Conservation (phyloP, 2,797 vertebrate species). For the Coluber constrictor region DNA sequence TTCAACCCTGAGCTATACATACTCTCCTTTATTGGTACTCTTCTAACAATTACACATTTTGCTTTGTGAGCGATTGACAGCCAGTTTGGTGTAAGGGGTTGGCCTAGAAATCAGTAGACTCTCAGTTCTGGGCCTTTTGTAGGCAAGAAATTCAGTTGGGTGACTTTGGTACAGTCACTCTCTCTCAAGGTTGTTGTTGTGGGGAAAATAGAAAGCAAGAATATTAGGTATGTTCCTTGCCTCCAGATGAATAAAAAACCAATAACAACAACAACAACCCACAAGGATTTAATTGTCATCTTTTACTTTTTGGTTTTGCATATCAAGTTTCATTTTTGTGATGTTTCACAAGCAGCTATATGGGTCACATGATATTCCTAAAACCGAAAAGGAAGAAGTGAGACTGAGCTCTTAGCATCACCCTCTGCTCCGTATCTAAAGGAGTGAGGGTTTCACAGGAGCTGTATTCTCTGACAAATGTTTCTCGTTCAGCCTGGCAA, state of each 20-base stretch:
- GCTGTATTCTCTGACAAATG: conserved; percentile 50
- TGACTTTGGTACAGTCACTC: not conserved
- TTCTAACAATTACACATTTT: not conserved
- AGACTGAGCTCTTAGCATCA: conserved; percentile 52
- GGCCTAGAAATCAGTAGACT: not conserved
- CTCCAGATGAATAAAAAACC: not conserved
- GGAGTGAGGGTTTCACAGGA: conserved; percentile 26
- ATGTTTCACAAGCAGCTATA: conserved; percentile 4
- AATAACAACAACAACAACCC: not conserved
- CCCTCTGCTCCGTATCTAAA: conserved; percentile 34
- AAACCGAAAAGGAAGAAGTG: conserved; percentile 24
- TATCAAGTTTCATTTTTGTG: conserved; percentile 34
- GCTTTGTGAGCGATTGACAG: not conserved
- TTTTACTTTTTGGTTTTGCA: conserved; percentile 31
- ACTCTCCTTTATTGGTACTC: not conserved
- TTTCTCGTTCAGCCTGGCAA: not conserved
- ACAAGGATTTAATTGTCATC: not conserved
- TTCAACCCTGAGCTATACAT: not conserved
- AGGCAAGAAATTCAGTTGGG: not conserved
- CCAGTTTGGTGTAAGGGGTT: not conserved
- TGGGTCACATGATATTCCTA: conserved; percentile 50
- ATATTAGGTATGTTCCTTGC: not conserved
- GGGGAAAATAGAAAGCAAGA: not conserved
- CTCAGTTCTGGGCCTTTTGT: not conserved
- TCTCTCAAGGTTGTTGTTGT: not conserved